Evolutionary conservation across 2,888 invertebrate species (phyloP), one percentile per base, ranked within the genome.

Genomic region (Julus scandinavius): DNA sequence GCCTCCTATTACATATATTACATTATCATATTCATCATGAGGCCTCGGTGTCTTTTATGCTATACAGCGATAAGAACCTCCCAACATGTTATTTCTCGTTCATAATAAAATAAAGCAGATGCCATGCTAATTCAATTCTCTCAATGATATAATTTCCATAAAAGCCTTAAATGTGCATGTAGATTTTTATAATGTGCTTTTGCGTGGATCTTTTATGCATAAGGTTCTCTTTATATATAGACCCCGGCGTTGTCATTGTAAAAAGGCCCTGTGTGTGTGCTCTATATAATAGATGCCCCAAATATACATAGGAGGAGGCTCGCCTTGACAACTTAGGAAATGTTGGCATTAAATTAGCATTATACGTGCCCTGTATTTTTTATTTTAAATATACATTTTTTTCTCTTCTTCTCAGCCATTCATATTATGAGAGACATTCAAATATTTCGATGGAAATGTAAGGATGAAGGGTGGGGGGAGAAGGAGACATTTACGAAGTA

Each of bases 51-150:
- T 63, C 63, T n/a, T 63, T 63, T 63, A 15, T n/a, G 11, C 11
- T 15, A 11, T 54, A 54, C 54, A n/a, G 17, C 17, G 63, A 63
- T 63, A 63, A 63, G n/a, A 63, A 63, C 5, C 63, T 63, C 63
- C 63, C 63, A 63, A 63, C 63, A 63, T 63, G 63, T 63, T 63
- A 63, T 63, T 63, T 63, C 63, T 63, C n/a, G 63, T 63, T 63
- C 63, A n/a, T 63, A 63, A 63, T 63, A 63, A 63, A 63, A 63
- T 63, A 63, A 63, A 63, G 63, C 63, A 63, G 63, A 63, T 63
- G 63, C 63, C 63, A n/a, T 5, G 63, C 63, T 63, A 63, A 63
- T 63, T 63, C 63, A 63, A 63, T 63, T n/a, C n/a, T n/a, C n/a
- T n/a, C 11, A n/a, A 63, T 63, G 63, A 63, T 63, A 63, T 63